Conservation (phyloP, 2,888 invertebrate species). For the Cylloceria caligata region DNA sequence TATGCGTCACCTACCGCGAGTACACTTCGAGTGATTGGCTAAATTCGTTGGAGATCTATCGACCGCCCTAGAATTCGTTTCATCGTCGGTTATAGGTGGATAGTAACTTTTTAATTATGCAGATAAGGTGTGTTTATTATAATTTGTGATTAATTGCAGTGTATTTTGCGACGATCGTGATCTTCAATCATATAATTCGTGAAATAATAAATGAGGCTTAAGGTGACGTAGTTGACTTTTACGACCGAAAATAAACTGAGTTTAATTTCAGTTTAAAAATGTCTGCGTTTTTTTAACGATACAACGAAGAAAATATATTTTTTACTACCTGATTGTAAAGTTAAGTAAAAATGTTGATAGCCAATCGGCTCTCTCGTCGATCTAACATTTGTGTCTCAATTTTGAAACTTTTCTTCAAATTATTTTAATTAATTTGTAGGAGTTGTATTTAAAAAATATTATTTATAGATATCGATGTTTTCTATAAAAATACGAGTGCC, state of each 20-base stretch:
- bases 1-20: constrained; percentile 62
- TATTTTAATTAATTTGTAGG: neutral
- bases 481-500: neutral
- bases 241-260: neutral
- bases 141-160: neutral
- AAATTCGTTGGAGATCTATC: constrained; percentile 34
- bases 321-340: neutral
- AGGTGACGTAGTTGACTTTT: neutral
- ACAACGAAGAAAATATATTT: neutral
- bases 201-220: neutral
- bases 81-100: constrained; percentile 9
- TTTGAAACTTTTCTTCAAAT: neutral
- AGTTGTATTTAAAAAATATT: neutral
- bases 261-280: neutral
- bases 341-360: neutral
- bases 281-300: neutral
- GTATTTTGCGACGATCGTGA: neutral
- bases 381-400: too few species aligned
- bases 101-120: neutral
- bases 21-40: constrained; percentile 61
- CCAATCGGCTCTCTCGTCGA: too few species aligned
- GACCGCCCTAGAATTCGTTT: constrained; percentile 31
- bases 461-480: too few species aligned
- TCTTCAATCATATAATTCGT: neutral
- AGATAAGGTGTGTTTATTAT: neutral